phyloP scores from a whole-genome alignment of 1,140 invertebrate genomes.

The Bombus picipes region DNA sequence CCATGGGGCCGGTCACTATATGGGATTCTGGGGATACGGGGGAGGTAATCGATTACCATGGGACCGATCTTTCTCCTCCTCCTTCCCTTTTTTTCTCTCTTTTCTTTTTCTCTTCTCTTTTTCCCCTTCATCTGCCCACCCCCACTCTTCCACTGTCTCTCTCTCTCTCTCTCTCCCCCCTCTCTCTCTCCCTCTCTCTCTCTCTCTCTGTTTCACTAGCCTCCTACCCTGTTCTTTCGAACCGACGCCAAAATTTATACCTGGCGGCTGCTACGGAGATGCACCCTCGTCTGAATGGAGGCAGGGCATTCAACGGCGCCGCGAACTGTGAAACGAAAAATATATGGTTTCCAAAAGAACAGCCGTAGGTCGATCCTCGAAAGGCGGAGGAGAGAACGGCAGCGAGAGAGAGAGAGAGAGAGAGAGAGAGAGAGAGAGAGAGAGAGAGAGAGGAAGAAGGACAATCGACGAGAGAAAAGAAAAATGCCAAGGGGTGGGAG shows the following conservation, averaged over 20 bases:
- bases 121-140: conserved; percentile 15
- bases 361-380: conserved; percentile 63
- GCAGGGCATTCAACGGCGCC: conserved; percentile 72
- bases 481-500: conserved; percentile 18
- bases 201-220: not conserved
- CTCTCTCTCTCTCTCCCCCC: not conserved
- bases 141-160: not conserved
- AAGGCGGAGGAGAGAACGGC: conserved; percentile 33
- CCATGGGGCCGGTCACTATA: conserved; percentile 77
- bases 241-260: conserved; percentile 81
- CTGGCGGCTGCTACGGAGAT: conserved; percentile 78
- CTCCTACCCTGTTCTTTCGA: conserved; percentile 43
- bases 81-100: conserved; percentile 52
- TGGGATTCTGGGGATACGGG: conserved; percentile 78
- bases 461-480: conserved; percentile 59
- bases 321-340: conserved; percentile 80
- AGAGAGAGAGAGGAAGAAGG: conserved; percentile 29
- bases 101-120: conserved; percentile 2
- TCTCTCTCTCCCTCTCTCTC: not conserved
- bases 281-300: conserved; percentile 77
- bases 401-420: conserved; percentile 22
- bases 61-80: conserved; percentile 74
- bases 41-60: conserved; percentile 80
- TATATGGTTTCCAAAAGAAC: conserved; percentile 79
- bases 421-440: conserved; percentile 11